Percentiles rank a stretch among this genome's conserved stretches.
phyloP scores from a whole-genome alignment of 2,797 vertebrate genomes.

The Myotis findleyi region DNA sequence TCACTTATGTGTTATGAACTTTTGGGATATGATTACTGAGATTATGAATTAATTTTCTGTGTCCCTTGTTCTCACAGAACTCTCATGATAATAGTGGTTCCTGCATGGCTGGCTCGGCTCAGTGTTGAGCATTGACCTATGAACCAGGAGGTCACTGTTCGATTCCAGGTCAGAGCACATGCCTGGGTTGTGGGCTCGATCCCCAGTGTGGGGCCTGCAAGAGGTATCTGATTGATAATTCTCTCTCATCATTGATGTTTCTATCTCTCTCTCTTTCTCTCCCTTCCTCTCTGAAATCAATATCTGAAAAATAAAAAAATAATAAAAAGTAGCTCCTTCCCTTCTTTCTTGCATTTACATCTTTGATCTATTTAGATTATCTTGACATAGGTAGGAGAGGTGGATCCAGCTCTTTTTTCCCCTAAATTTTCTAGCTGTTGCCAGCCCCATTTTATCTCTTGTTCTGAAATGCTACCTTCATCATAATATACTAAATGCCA shows the following conservation, averaged over 20 bases:
- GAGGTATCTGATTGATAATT: too few relatives aligned
- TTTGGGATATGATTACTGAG: neutral
- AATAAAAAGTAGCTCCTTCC: neutral
- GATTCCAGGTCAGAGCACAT: too few relatives aligned
- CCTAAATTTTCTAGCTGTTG: neutral
- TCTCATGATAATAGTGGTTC: neutral
- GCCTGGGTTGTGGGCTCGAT: too few relatives aligned
- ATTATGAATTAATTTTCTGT: neutral
- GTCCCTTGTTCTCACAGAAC: fast-evolving
- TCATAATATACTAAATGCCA: neutral
- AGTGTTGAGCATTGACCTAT: too few relatives aligned
- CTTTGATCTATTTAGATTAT: neutral
- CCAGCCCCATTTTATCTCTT: neutral
- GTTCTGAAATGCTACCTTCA: neutral
- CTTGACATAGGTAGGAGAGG: neutral
- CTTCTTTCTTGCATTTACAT: neutral
- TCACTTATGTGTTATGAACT: neutral
- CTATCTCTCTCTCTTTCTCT: too few relatives aligned
- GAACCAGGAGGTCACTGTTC: too few relatives aligned
- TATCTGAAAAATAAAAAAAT: too few relatives aligned
- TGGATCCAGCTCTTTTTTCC: neutral
- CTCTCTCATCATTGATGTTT: too few relatives aligned
- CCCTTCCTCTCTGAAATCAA: too few relatives aligned
- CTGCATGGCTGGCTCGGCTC: too few relatives aligned
- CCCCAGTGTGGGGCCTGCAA: too few relatives aligned